Evolutionary conservation across 2,888 invertebrate species (phyloP).

Genomic region (Flabesymbios commensalis): DNA sequence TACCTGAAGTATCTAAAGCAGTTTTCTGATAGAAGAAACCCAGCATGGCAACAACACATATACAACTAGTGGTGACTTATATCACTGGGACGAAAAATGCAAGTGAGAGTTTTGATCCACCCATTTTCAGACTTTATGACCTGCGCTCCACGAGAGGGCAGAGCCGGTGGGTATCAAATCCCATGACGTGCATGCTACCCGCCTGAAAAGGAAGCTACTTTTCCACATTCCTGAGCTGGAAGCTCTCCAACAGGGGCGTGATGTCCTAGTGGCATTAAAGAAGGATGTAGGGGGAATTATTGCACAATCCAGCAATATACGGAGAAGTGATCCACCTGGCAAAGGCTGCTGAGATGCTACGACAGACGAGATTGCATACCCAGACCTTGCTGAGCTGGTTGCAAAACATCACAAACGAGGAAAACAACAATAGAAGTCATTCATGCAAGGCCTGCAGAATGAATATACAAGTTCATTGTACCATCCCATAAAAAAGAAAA

Average conservation of each 20-base stretch:
- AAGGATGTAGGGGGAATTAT: slow-evolving; percentile 29
- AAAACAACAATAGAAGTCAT: background rate
- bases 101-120: background rate
- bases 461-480: slow-evolving; percentile 15
- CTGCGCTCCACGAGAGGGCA: slow-evolving; percentile 13
- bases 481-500: background rate
- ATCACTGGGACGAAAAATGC: slow-evolving; percentile 9
- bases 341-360: slow-evolving; percentile 35
- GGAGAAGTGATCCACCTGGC: slow-evolving; percentile 33
- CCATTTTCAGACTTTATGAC: slow-evolving; percentile 5
- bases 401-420: slow-evolving; percentile 24
- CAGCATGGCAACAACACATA: background rate
- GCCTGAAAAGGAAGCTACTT: slow-evolving; percentile 22
- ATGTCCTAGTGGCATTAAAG: slow-evolving; percentile 31
- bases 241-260: slow-evolving; percentile 30
- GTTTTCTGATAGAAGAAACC: too few relatives aligned
- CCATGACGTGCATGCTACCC: slow-evolving; percentile 13
- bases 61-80: background rate
- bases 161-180: slow-evolving; percentile 21
- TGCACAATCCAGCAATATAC: background rate
- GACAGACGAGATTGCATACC: slow-evolving; percentile 27
- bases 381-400: slow-evolving; percentile 21
- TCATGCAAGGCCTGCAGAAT: slow-evolving; percentile 10
- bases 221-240: slow-evolving; percentile 21
- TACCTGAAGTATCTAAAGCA: too few relatives aligned